These are phyloP conservation scores for Sphaerodactylus townsendi DNA, from an alignment of 2,113 vertebrate species.

Conservation along the genomic window DNA sequence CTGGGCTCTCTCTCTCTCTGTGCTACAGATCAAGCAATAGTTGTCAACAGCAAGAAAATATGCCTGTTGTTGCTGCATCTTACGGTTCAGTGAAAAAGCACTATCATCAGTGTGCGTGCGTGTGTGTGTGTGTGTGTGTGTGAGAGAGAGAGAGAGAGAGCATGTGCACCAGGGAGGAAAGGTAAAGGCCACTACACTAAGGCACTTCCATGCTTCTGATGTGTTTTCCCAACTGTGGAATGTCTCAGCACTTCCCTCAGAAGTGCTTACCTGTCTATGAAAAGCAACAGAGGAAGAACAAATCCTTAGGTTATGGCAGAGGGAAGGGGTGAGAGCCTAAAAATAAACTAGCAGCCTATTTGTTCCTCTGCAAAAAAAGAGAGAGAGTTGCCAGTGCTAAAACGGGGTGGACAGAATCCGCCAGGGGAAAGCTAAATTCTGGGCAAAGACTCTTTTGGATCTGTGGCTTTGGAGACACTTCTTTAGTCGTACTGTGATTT, in stretches of 20 bases:
- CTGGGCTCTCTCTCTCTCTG: background rate
- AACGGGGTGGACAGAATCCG: background rate
- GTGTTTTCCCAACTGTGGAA: background rate
- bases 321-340: background rate
- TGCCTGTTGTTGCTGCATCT: background rate
- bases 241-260: no score
- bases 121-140: no score
- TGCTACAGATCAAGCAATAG: background rate
- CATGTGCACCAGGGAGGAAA: no score
- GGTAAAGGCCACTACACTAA: background rate
- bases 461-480: background rate
- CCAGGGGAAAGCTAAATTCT: background rate
- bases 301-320: background rate
- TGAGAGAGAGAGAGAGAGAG: no score
- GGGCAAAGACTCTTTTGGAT: background rate
- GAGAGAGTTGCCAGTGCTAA: background rate
- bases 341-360: background rate
- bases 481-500: background rate
- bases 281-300: background rate
- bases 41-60: no score
- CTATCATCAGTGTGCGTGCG: background rate
- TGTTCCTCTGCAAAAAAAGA: background rate
- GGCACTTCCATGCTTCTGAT: background rate
- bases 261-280: background rate
- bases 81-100: background rate